These are phyloP conservation scores for Lasioglossum pauxillum DNA, from an alignment of 2,888 invertebrate species.

Conservation along the genomic window DNA sequence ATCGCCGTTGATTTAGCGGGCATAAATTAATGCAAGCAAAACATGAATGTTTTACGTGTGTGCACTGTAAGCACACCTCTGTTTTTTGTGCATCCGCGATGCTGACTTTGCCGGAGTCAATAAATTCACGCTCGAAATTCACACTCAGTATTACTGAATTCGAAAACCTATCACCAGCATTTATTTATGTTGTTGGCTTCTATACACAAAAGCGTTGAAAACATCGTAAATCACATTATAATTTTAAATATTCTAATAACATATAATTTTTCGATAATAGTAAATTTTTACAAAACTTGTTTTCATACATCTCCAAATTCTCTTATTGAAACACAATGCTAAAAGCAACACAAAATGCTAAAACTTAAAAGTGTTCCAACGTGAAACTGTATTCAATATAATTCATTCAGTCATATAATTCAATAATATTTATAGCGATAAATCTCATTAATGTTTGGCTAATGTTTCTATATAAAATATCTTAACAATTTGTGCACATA, in stretches of 20 bases:
- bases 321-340: neutral
- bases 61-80: constrained; percentile 12
- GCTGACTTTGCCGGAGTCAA: constrained; percentile 68
- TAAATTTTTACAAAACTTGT: neutral
- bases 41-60: constrained; percentile 16
- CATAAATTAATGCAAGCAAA: constrained; percentile 56
- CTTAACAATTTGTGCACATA: neutral
- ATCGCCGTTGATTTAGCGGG: constrained; percentile 52
- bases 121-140: constrained; percentile 48
- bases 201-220: neutral
- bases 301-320: neutral
- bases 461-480: neutral
- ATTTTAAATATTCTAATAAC: neutral
- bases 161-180: constrained; percentile 24
- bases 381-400: no score
- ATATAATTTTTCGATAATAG: neutral
- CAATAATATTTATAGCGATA: neutral
- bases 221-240: neutral
- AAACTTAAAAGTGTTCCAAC: no score
- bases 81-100: constrained; percentile 39
- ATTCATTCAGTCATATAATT: neutral
- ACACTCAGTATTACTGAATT: constrained; percentile 51
- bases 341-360: no score
- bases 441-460: neutral
- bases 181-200: neutral